These are phyloP conservation scores for Arctia plantaginis DNA, from an alignment of 2,888 invertebrate species.

Conservation along the genomic window DNA sequence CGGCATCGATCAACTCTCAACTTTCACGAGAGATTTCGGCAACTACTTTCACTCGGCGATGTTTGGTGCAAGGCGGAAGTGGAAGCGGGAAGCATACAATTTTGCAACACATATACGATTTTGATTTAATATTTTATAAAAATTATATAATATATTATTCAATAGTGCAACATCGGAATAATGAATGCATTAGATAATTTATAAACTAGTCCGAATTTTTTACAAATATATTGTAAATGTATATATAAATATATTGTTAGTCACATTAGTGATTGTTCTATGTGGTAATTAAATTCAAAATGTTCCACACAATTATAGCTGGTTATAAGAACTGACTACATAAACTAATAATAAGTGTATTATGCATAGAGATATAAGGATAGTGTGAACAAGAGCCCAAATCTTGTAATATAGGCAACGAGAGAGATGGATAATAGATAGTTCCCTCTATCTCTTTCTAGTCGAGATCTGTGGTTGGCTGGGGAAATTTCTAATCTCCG, in stretches of 20 bases:
- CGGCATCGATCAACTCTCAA: slow-evolving; percentile 84
- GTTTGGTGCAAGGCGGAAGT: slow-evolving; percentile 47
- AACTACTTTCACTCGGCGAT: slow-evolving; percentile 76
- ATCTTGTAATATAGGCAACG: no score
- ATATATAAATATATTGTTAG: neutral
- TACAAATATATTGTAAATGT: no score
- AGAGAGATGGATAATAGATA: no score
- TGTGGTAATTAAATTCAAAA: neutral
- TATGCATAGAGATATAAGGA: no score
- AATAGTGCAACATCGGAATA: neutral
- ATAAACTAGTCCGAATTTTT: neutral
- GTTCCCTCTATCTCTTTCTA: no score
- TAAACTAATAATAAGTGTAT: no score
- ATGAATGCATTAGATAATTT: neutral
- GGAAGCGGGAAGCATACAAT: slow-evolving; percentile 27
- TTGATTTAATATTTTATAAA: neutral
- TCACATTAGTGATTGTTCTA: neutral
- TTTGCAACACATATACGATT: neutral
- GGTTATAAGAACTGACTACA: no score
- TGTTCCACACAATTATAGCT: no score
- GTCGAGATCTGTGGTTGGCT: no score
- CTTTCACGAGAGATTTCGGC: slow-evolving; percentile 85
- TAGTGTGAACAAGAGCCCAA: no score
- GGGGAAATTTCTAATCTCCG: no score
- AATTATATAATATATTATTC: neutral